Conservation (phyloP, 2,888 invertebrate species). For the Masnerella sp. region DNA sequence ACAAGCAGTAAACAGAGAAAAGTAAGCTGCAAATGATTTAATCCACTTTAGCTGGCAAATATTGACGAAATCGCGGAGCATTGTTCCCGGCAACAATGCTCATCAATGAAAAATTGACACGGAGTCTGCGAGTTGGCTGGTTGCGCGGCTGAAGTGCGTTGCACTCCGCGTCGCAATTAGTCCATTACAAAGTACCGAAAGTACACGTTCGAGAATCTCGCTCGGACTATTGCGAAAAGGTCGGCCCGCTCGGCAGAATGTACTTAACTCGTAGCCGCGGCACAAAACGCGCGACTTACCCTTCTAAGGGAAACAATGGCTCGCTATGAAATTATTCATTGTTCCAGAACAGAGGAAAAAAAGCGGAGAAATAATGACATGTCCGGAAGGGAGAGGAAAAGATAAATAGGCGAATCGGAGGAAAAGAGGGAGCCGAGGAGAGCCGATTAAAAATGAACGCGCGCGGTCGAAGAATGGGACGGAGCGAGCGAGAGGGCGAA, state of each 20-base stretch:
- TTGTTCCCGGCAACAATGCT: conserved; percentile 42
- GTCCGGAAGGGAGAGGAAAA: conserved; percentile 61
- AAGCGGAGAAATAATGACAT: conserved; percentile 68
- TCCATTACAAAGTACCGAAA: conserved; percentile 58
- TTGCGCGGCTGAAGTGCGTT: conserved; percentile 24
- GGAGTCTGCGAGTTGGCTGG: conserved; percentile 3
- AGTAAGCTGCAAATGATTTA: conserved; percentile 25
- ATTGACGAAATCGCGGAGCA: conserved; percentile 38
- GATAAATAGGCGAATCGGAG: conserved; percentile 57
- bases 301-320: conserved; percentile 69
- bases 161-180: conserved; percentile 54
- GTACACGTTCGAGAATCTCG: conserved; percentile 43
- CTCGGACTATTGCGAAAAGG: conserved; percentile 42
- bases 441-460: conserved; percentile 54
- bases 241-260: conserved; percentile 41
- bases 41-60: conserved; percentile 42
- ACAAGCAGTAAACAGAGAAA: too few species aligned
- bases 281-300: conserved; percentile 64
- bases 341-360: conserved; percentile 67
- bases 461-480: conserved; percentile 9
- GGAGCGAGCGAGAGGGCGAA: conserved; percentile 1
- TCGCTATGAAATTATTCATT: conserved; percentile 70
- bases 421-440: conserved; percentile 51
- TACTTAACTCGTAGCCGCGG: conserved; percentile 64
- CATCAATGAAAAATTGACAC: conserved; percentile 53